Percentiles rank a stretch among this genome's conserved stretches.
Evolutionary conservation across 2,888 invertebrate species (phyloP).

Genomic region (Catotricha subobsoleta): DNA sequence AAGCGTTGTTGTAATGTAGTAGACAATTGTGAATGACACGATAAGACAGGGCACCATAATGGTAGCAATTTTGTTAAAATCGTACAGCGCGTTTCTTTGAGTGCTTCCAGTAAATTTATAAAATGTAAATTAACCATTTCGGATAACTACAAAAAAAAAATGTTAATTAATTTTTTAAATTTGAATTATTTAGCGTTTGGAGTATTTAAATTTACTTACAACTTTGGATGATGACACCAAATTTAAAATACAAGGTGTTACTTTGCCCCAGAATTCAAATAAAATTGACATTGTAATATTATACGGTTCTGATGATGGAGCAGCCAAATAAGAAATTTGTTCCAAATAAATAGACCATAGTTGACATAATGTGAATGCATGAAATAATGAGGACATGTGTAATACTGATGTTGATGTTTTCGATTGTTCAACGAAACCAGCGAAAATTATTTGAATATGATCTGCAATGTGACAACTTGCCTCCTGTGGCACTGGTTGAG

Average conservation of each 20-base stretch:
- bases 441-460: conserved; percentile 86
- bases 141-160: conserved; percentile 47
- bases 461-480: conserved; percentile 93
- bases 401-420: conserved; percentile 68
- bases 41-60: conserved; percentile 89
- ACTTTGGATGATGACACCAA: conserved; percentile 81
- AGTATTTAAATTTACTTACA: conserved; percentile 34
- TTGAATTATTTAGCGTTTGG: not conserved
- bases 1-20: conserved; percentile 73
- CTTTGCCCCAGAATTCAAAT: conserved; percentile 96
- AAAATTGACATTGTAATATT: conserved; percentile 62
- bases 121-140: conserved; percentile 98
- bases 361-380: conserved; percentile 95
- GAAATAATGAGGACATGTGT: conserved; percentile 92
- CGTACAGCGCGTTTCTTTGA: conserved; percentile 87
- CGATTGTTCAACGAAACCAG: conserved; percentile 90
- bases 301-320: conserved; percentile 51
- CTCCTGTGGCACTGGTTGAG: conserved; percentile 86
- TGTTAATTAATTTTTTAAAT: not conserved
- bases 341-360: conserved; percentile 98
- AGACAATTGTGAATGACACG: conserved; percentile 75
- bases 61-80: conserved; percentile 81
- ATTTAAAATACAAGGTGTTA: conserved; percentile 88
- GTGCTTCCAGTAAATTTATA: conserved; percentile 80
- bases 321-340: conserved; percentile 50